Evolutionary conservation across 2,797 vertebrate species (phyloP).

Genomic region (Pipistrellus pipistrellus): DNA sequence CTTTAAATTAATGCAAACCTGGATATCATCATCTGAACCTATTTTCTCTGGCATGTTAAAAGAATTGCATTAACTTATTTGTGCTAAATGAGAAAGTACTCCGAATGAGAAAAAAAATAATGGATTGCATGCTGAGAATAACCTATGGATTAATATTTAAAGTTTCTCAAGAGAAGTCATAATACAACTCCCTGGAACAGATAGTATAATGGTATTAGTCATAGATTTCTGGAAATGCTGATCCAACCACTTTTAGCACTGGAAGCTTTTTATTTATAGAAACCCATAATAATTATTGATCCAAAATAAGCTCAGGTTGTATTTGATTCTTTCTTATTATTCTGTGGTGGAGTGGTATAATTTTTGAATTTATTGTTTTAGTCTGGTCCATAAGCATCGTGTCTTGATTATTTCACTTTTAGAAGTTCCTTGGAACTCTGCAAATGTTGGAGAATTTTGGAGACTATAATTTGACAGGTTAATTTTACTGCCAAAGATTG

Average conservation of each 20-base stretch:
- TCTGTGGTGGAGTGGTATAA: conserved; percentile 29
- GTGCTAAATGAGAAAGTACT: conserved; percentile 55
- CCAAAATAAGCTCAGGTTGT: conserved; percentile 64
- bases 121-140: conserved; percentile 73
- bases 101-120: conserved; percentile 55
- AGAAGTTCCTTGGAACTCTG: conserved; percentile 65
- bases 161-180: conserved; percentile 78
- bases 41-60: conserved; percentile 58
- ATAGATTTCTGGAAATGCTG: conserved; percentile 75
- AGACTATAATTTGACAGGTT: conserved; percentile 77
- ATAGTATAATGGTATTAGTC: conserved; percentile 76
- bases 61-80: conserved; percentile 65
- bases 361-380: conserved; percentile 64
- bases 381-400: conserved; percentile 45
- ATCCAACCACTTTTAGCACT: conserved; percentile 70
- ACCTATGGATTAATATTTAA: conserved; percentile 79
- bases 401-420: conserved; percentile 68
- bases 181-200: conserved; percentile 66
- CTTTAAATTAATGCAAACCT: conserved; percentile 50
- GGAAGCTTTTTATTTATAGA: conserved; percentile 77
- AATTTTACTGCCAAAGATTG: conserved; percentile 79
- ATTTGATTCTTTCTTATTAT: conserved; percentile 69
- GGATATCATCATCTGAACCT: conserved; percentile 38
- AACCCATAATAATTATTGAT: conserved; percentile 78
- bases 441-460: conserved; percentile 63